These are phyloP conservation scores for Nycticebus coucang DNA, from an alignment of 2,113 vertebrate species.

Conservation along the genomic window DNA sequence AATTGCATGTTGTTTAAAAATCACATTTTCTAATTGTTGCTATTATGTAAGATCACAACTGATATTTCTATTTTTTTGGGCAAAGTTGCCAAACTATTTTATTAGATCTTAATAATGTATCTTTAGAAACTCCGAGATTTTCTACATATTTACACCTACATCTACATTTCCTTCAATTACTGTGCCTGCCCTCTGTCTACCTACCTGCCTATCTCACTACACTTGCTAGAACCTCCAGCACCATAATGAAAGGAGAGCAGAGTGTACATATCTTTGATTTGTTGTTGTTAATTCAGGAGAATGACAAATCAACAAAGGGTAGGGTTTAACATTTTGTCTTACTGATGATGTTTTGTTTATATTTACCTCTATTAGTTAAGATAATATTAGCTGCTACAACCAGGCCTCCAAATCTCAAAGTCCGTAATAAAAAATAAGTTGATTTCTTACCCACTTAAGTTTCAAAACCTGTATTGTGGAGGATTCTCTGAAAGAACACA, in stretches of 20 bases:
- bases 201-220: neutral
- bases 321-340: neutral
- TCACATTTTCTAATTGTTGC: neutral
- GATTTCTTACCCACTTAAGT: neutral
- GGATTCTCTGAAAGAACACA: neutral
- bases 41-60: neutral
- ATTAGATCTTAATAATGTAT: constrained; percentile 4
- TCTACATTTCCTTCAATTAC: neutral
- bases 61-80: neutral
- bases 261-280: neutral
- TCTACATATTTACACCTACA: neutral
- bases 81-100: neutral
- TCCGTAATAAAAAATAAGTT: neutral
- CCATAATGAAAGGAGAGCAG: neutral
- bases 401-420: neutral
- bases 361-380: neutral
- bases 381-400: neutral
- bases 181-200: neutral
- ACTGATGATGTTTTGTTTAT: neutral
- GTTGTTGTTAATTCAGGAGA: neutral
- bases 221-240: neutral
- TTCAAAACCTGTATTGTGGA: neutral
- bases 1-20: constrained; percentile 9
- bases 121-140: neutral
- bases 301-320: neutral